Evolutionary conservation across 2,113 vertebrate genomes (phyloP).

Genomic region (Lynx canadensis): DNA sequence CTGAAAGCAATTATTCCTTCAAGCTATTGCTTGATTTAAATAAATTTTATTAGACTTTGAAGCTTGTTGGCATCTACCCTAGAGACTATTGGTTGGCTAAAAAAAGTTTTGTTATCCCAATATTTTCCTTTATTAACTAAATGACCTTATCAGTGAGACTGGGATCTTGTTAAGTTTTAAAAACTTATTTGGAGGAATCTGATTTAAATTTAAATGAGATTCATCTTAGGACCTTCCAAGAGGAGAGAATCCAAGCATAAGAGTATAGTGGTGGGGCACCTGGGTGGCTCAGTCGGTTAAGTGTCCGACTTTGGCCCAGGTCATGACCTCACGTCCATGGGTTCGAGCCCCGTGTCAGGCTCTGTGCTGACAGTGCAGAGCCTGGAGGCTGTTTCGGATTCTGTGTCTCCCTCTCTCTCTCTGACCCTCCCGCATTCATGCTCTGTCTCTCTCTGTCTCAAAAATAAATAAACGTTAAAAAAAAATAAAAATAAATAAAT

Average conservation of each 20-base stretch:
- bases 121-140: conserved; percentile 45
- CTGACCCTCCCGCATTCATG: too few species aligned
- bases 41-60: conserved; percentile 57
- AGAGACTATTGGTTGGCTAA: background rate
- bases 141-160: background rate
- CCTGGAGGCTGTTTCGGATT: too few species aligned
- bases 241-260: background rate
- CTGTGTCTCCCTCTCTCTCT: too few species aligned
- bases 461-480: too few species aligned
- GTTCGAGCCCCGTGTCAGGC: too few species aligned
- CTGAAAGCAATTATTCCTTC: conserved; percentile 68
- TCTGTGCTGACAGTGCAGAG: too few species aligned
- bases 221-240: background rate
- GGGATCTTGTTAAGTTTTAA: background rate
- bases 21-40: conserved; percentile 60
- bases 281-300: too few species aligned
- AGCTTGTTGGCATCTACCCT: background rate
- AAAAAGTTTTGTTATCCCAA: background rate
- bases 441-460: too few species aligned
- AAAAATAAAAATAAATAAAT: too few species aligned
- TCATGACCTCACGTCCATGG: too few species aligned
- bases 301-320: too few species aligned
- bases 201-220: conserved; percentile 44
- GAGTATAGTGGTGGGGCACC: background rate
- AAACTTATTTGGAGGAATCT: background rate